Evolutionary conservation across 2,113 vertebrate species (phyloP).

Genomic region (Jaculus jaculus): DNA sequence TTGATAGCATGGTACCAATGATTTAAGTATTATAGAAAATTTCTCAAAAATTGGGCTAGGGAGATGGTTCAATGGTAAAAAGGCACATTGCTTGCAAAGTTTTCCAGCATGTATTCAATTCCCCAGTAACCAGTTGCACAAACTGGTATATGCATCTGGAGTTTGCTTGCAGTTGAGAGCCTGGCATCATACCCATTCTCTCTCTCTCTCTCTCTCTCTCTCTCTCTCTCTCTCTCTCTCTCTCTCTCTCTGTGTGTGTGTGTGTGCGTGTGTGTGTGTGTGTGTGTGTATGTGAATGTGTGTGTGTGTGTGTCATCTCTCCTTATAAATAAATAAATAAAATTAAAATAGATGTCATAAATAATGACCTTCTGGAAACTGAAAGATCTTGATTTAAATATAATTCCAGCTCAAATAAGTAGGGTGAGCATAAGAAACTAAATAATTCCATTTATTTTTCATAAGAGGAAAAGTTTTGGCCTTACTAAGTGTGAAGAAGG

Average conservation of each 20-base stretch:
- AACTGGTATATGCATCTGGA: too few species aligned
- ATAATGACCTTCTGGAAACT: slow-evolving; percentile 17
- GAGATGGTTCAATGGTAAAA: too few species aligned
- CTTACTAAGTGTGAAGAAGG: background rate
- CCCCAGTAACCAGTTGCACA: too few species aligned
- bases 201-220: background rate
- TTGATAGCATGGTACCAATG: background rate
- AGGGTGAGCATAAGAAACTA: background rate
- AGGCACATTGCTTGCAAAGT: too few species aligned
- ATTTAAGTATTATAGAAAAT: background rate
- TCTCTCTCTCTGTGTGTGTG: too few species aligned
- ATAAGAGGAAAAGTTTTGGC: background rate
- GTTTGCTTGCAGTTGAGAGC: too few species aligned
- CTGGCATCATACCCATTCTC: background rate
- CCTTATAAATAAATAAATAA: too few species aligned
- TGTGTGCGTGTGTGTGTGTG: too few species aligned
- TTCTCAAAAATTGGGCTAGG: background rate
- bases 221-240: too few species aligned
- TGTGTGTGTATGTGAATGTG: too few species aligned
- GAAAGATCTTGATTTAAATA: background rate
- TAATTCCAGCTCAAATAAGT: background rate
- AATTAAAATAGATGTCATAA: background rate
- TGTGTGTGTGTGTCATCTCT: too few species aligned
- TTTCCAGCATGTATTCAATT: too few species aligned
- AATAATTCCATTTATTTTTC: background rate